Conservation (phyloP, 2,797 vertebrate species). For the Tokudaia muenninki region DNA sequence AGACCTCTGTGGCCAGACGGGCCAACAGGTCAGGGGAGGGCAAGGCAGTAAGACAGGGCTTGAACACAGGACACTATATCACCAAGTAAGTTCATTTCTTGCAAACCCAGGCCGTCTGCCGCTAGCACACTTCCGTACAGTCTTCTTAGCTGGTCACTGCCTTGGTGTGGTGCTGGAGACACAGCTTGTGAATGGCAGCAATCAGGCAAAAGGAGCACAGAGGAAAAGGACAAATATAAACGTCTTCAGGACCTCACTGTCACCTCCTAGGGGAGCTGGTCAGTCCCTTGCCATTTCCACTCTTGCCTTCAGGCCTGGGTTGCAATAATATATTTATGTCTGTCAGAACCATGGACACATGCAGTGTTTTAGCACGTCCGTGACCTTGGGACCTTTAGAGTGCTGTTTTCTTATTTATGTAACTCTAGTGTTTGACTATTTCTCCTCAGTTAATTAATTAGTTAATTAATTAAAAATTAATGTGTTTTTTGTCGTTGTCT, state of each 20-base stretch:
- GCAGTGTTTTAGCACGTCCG: background rate
- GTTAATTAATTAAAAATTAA: background rate
- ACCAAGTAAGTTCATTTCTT: background rate
- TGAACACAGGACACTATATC: background rate
- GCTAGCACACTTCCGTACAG: background rate
- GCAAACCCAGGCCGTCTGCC: background rate
- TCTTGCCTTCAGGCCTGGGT: background rate
- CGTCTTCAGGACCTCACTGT: too few species aligned
- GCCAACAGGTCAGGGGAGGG: background rate
- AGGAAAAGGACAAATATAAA: background rate
- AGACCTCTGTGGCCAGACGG: background rate
- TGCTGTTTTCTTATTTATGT: background rate
- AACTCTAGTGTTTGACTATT: background rate
- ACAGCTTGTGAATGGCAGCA: background rate
- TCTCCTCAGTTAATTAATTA: background rate
- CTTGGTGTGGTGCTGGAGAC: conserved; percentile 26
- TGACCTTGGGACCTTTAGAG: background rate
- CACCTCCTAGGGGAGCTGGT: background rate
- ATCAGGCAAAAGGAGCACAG: background rate
- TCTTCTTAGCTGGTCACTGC: conserved; percentile 31
- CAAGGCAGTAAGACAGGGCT: background rate
- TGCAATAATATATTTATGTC: background rate
- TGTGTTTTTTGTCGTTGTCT: background rate
- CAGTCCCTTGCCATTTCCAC: background rate
- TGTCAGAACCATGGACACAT: background rate